These are phyloP conservation scores for Elanoides forficatus DNA, from an alignment of 2,113 vertebrate genomes.

Conservation along the genomic window DNA sequence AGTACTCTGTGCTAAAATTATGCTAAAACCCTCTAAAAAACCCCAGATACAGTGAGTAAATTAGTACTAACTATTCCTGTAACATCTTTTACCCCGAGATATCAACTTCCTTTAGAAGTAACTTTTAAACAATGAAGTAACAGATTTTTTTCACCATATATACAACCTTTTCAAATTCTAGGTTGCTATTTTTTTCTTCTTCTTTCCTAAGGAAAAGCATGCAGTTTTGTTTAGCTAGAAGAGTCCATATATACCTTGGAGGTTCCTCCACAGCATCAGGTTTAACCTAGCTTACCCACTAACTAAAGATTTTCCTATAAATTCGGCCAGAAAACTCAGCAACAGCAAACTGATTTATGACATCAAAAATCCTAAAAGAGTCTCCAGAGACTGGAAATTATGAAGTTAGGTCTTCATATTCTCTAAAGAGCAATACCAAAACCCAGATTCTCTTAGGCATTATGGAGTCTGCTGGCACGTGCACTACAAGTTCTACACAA, in stretches of 20 bases:
- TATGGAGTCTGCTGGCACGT: not conserved
- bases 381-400: not conserved
- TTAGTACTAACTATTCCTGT: not conserved
- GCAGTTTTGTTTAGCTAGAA: not conserved
- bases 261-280: not conserved
- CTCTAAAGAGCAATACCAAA: not conserved
- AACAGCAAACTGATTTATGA: not conserved
- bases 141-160: not conserved
- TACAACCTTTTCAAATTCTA: not conserved
- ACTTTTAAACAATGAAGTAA: not conserved
- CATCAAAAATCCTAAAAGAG: not conserved
- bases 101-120: not conserved
- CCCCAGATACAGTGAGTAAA: not conserved
- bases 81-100: not conserved
- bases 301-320: not conserved
- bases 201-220: not conserved
- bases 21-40: not conserved
- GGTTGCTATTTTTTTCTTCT: not conserved
- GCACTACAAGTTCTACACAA: not conserved
- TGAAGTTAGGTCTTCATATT: not conserved
- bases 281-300: not conserved
- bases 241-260: not conserved
- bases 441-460: not conserved
- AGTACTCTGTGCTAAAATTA: not conserved
- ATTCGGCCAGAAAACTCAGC: not conserved